Evolutionary conservation across 2,113 vertebrate genomes (phyloP), one percentile per base, ranked within the genome.

Genomic region (Rynchops niger): DNA sequence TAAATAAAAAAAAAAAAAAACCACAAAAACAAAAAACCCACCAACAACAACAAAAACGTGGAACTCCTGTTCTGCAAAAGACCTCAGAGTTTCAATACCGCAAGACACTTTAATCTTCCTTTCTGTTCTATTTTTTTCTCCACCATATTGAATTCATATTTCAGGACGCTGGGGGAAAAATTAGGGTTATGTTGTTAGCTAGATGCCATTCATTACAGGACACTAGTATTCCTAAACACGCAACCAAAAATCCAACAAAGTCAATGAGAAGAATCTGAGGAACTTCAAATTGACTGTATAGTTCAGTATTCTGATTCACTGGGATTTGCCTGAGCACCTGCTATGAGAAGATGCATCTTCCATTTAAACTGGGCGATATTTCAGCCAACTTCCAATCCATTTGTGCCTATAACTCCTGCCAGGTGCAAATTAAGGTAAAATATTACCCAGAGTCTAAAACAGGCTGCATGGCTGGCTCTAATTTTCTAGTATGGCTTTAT

Each of bases 381-480:
- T 88, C 69, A 88, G 50, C 49, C 50, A 61, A 1, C 34, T 73
- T 88, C 59, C 67, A 66, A 62, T 11, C 71, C 49, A 49, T 38
- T 86, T 81, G 70, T 72, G 66, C 34, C 53, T 43, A 2, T 56
- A 69, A 67, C 14, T 72, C 56, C 43, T 80, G 80, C 43, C 69
- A 96, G 95, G 72, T 96, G 72, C 20, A 89, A 86, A 84, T 84
- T 67, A 93, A 82, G 34, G 83, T 87, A 71, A 94, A 96, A 84
- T 63, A 86, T 88, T 29, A 78, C 34, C n/a, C 83, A 72, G 45
- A 69, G n/a, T 29, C 69, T 40, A n/a, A 9, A 30, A 29, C n/a
- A 84, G 65, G n/a, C n/a, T 55, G 38, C 47, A 11, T 34, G 69
- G 23, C 69, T 94, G 59, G 13, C 77, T 94, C 40, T 15, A 14